Evolutionary conservation across 1,140 invertebrate genomes (phyloP), one percentile per base, ranked within the genome.

Genomic region (Drosophila albomicans): DNA sequence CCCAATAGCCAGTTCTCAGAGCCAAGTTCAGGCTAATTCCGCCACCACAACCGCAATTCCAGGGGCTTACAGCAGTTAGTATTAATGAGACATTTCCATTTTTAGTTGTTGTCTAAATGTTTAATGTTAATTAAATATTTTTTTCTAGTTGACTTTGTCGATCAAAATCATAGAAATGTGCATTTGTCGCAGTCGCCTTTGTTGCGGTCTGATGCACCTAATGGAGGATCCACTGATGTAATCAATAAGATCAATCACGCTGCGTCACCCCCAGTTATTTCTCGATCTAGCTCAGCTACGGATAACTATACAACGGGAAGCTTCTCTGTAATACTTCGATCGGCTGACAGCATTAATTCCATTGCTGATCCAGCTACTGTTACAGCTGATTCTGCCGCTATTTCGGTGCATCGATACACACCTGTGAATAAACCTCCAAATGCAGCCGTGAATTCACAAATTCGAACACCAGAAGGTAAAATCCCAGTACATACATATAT

Each of bases 1-100:
- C 8, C 70, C 79, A 15, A 67, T 79, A 20, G 41, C 80, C 20
- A 63, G 45, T 11, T 58, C 75, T 10, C 82, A 88, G 10, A 67
- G 16, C 30, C 61, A 70, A n/a, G 94, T 95, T 78, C 94, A 93
- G 8, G n/a, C 57, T 7, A 52, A 41, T 10, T 15, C 58, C 45
- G 70, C 72, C 35, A 74, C 74, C 10, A 45, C 75, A 10, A 85
- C 76, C 49, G 61, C 76, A 0, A 69, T 95, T 49, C 93, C 95
- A 38, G 93, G 93, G 10, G 93, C 93, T 49, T 96, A 95, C 82
- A 95, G 94, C 94, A 93, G 95, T 95, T 90, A 95, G 94, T 93
- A 43, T 65, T 45, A 38, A 10, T 38, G 10, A 25, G 20, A 25
- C 20, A 25, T 25, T 25, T 28, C 7, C 13, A 10, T 20, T 35